Base-by-base conservation (phyloP, 2,113 vertebrate species). In the Onychostruthus taczanowskii region DNA sequence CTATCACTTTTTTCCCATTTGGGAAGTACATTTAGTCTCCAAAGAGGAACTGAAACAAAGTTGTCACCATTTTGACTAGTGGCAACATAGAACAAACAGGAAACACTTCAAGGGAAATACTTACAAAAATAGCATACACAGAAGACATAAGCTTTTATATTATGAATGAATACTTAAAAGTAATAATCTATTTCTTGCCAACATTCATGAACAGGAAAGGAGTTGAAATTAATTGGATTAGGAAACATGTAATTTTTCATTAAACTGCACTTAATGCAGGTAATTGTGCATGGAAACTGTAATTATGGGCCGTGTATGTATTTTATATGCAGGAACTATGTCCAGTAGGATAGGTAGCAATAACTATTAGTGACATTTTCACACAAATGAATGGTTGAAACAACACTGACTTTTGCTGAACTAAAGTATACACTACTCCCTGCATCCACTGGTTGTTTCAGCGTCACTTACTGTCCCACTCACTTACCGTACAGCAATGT, bases 61-160 rank as follows among this genome's bases (percentile, higher is more conserved):
- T 13, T 93, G 67, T 83, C 78, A 83, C 67, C 59, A 49, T 73
- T 76, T 33, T 83, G 41, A 90, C 62, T 64, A 53, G 61, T 17
- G 11, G 72, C 75, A 95, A 82, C 66, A 35, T 22, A 76, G 78
- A 85, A 91, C n/a, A 81, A 92, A 81, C 16, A 89, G 58, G 84
- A 84, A 95, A 93, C 63, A 91, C 67, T 93, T 96, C 81, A 94
- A 72, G 53, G 59, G 89, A 93, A 96, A 82, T 87, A 73, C 49
- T 84, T 79, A 83, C 33, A 69, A 76, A 95, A 90, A 84, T 59
- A 90, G 66, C 9, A 0, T 52, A 44, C 16, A 21, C 18, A 68
- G n/a, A 72, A 55, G 53, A 78, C 15, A 87, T 58, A n/a, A 84
- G 22, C 28, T 55, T 81, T 74, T 39, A 67, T 46, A 49, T 41